A percentile compares a stretch with the other conserved stretches of the same genome.
Evolutionary conservation across 1,140 invertebrate genomes (phyloP).

Genomic region (Cydia amplana): DNA sequence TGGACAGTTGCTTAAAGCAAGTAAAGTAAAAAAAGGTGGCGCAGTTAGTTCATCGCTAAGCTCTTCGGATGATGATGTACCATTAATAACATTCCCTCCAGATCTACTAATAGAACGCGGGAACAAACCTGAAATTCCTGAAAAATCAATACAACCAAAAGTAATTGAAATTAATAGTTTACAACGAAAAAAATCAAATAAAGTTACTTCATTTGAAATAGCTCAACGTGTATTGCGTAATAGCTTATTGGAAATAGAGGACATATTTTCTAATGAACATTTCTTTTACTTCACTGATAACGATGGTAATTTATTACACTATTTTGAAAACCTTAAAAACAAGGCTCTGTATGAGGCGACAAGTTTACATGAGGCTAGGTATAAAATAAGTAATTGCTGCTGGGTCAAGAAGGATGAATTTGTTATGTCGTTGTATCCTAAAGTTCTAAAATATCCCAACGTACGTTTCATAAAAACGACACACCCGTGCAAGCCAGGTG

Average conservation of each 20-base stretch:
- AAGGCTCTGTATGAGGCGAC: not conserved
- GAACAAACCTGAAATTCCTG: not conserved
- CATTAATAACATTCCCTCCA: not conserved
- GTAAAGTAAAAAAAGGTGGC: not conserved
- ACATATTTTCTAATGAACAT: not conserved
- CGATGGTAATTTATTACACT: not conserved
- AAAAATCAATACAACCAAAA: not conserved
- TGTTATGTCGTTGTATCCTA: conserved; percentile 23
- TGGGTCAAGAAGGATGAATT: conserved; percentile 37
- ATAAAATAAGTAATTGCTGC: conserved; percentile 34
- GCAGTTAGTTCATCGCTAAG: not conserved
- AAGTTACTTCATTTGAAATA: not conserved
- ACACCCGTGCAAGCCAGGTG: not conserved
- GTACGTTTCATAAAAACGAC: conserved; percentile 1
- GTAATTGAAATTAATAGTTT: not conserved
- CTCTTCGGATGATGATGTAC: conserved; percentile 13
- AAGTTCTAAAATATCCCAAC: not conserved
- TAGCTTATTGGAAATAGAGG: not conserved
- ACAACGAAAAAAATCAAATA: not conserved
- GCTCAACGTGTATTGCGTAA: not conserved
- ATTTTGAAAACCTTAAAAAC: not conserved
- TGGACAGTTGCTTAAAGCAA: not conserved
- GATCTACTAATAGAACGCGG: not conserved
- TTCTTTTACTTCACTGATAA: not conserved
- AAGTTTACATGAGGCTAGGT: not conserved